phyloP scores from a whole-genome alignment of 1,140 invertebrate genomes.

The Zaprionus capensis region DNA sequence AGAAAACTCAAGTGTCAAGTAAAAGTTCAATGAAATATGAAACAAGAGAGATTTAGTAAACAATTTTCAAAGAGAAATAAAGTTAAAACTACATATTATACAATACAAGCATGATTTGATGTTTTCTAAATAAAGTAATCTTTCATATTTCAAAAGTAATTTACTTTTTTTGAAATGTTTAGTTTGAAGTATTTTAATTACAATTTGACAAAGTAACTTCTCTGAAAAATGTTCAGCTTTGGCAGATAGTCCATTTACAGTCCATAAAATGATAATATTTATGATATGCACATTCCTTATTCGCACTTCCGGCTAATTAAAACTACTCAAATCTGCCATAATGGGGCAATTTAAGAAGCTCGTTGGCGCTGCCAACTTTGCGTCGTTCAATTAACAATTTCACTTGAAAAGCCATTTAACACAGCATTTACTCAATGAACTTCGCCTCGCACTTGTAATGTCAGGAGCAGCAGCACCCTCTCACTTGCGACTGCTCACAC shows the following conservation, averaged over 20 bases:
- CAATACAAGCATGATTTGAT: too few species aligned
- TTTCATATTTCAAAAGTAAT: too few species aligned
- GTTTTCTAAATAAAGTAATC: too few species aligned
- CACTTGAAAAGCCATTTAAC: constrained; percentile 45
- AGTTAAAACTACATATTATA: too few species aligned
- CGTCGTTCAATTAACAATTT: constrained; percentile 57
- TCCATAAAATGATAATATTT: constrained; percentile 1
- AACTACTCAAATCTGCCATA: background rate
- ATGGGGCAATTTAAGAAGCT: background rate
- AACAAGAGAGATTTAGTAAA: background rate
- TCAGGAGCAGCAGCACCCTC: constrained; percentile 19
- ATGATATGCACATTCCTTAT: background rate
- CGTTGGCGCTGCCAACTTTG: background rate
- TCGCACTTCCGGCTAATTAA: constrained; percentile 6
- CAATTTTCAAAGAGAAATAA: background rate
- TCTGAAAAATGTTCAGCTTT: too few species aligned
- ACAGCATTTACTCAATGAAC: constrained; percentile 37
- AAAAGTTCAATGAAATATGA: background rate
- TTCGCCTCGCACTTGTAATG: constrained; percentile 40
- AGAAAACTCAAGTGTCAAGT: background rate
- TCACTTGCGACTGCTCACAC: background rate
- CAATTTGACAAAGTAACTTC: too few species aligned
- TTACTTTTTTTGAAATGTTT: too few species aligned
- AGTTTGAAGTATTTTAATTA: too few species aligned
- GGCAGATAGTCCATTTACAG: too few species aligned